phyloP scores from a whole-genome alignment of 2,888 invertebrate species.

The Rotaria socialis region DNA sequence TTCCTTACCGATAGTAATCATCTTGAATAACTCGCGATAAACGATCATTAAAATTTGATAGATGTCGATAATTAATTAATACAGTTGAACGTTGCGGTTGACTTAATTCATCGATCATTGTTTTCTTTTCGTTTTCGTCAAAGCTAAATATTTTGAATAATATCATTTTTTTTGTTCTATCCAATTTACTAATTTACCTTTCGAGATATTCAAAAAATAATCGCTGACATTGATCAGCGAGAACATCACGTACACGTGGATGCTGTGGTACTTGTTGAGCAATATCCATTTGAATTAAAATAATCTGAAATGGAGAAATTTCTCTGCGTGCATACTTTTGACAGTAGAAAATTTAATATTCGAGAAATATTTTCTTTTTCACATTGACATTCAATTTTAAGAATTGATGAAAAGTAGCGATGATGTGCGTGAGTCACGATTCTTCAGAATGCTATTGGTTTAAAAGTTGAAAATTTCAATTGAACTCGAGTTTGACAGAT shows the following conservation, averaged over 20 bases:
- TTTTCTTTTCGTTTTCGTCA: background rate
- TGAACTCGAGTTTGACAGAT: no score
- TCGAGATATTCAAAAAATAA: slow-evolving; percentile 37
- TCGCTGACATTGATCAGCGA: slow-evolving; percentile 36
- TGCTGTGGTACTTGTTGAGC: slow-evolving; percentile 18
- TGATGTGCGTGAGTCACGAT: no score
- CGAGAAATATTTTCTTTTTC: no score
- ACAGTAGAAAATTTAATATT: no score
- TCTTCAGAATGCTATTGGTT: no score
- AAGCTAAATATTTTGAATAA: background rate
- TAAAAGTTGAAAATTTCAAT: no score
- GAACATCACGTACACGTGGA: slow-evolving; percentile 32
- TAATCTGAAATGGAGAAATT: no score
- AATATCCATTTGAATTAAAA: background rate
- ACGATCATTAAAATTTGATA: slow-evolving; percentile 11
- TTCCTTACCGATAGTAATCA: background rate
- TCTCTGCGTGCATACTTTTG: no score
- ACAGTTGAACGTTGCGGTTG: slow-evolving; percentile 32
- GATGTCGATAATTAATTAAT: slow-evolving; percentile 36
- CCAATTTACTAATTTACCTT: background rate
- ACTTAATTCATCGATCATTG: slow-evolving; percentile 30
- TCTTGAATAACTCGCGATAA: slow-evolving; percentile 31
- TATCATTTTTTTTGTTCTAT: no score
- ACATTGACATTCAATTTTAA: no score
- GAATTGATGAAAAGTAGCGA: no score